phyloP scores from a whole-genome alignment of 2,113 vertebrate genomes.

The Megaceryle torquata region DNA sequence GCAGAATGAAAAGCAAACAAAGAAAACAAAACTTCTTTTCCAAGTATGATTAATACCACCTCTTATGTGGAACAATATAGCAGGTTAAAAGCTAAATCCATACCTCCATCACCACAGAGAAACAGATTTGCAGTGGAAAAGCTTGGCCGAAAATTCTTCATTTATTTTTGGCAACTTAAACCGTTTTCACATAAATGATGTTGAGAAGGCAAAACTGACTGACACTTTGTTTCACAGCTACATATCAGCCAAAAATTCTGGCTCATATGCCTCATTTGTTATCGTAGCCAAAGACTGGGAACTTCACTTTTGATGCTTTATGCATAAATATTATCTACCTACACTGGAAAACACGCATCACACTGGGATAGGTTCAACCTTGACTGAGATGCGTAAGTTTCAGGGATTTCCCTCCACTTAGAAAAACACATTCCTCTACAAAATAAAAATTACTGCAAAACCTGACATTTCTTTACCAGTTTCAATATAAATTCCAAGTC shows the following conservation, averaged over 20 bases:
- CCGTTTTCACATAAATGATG: background rate
- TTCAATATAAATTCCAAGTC: background rate
- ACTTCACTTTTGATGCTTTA: background rate
- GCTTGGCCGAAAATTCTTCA: background rate
- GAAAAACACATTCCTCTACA: background rate
- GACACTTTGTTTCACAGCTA: slow-evolving; percentile 9
- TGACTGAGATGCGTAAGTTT: background rate
- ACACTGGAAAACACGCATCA: background rate
- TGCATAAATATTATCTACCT: background rate
- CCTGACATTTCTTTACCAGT: background rate
- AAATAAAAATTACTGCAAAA: background rate
- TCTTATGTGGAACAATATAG: background rate
- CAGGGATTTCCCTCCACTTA: background rate
- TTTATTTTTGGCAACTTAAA: background rate
- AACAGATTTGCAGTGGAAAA: background rate
- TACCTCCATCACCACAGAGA: background rate
- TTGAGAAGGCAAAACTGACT: slow-evolving; percentile 5
- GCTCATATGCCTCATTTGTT: slow-evolving; percentile 36
- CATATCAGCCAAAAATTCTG: background rate
- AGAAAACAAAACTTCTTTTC: background rate
- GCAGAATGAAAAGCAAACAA: background rate
- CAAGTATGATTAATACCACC: background rate
- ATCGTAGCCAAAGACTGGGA: slow-evolving; percentile 43
- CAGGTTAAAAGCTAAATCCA: background rate
- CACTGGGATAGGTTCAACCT: background rate